Percentiles rank a stretch among this genome's conserved stretches.
phyloP scores from a whole-genome alignment of 2,113 vertebrate species.

The Cebus imitator region DNA sequence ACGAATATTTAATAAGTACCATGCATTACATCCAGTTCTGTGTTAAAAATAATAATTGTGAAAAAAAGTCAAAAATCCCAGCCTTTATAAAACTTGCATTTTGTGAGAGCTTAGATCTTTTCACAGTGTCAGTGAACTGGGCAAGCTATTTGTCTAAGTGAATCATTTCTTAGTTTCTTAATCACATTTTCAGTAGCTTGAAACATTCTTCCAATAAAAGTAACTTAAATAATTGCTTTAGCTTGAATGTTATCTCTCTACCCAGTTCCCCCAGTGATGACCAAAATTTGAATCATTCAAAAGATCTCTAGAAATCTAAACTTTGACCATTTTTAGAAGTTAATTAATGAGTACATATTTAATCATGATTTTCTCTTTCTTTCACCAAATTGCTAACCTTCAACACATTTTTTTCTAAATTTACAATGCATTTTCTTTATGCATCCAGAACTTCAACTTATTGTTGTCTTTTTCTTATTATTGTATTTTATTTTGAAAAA shows the following conservation, averaged over 20 bases:
- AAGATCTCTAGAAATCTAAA: not conserved
- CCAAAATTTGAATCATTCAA: not conserved
- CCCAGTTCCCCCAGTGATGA: not conserved
- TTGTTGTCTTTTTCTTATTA: not conserved
- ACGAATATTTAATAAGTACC: not conserved
- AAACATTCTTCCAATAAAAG: not conserved
- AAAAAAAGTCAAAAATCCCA: not conserved
- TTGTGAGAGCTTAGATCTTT: not conserved
- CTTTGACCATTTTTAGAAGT: not conserved
- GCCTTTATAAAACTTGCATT: not conserved
- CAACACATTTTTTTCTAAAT: slow-evolving; percentile 19
- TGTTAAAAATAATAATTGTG: not conserved
- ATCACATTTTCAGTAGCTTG: slow-evolving; percentile 18
- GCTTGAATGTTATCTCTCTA: not conserved
- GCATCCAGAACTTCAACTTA: not conserved
- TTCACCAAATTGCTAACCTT: not conserved
- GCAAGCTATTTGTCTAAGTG: slow-evolving; percentile 10
- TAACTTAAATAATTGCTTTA: not conserved
- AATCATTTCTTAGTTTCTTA: not conserved
- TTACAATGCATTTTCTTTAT: not conserved
- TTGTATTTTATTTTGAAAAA: not conserved
- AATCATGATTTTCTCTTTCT: not conserved
- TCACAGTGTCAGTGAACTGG: not conserved
- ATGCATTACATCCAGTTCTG: not conserved
- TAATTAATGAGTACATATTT: not conserved